Evolutionary conservation across 2,888 invertebrate genomes (phyloP), one percentile per base, ranked within the genome.

Genomic region (Hofmannophila pseudospretella): DNA sequence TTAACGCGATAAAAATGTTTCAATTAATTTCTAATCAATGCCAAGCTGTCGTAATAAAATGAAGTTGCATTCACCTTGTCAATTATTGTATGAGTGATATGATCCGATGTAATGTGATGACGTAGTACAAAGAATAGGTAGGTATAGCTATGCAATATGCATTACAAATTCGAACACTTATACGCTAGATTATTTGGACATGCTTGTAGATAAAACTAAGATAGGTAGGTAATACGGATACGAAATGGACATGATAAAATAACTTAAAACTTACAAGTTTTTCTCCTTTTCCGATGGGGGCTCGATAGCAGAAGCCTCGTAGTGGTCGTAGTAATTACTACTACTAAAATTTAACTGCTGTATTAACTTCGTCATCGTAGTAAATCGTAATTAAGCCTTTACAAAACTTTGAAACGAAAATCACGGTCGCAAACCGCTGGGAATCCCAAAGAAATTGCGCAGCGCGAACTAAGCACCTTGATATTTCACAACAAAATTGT

Each of bases 301-400:
- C 49, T 75, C 73, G 30, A 74, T 54, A 32, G 66, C 66, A 48
- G 68, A 51, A 25, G 58, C 61, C 47, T 68, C 71, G 46, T 36
- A 41, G 14, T 70, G 63, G 53, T 77, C 78, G 60, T 71, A 76
- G 63, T 74, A 81, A 67, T 70, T 82, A 85, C 77, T 86, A 86
- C 81, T 87, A 82, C 82, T 86, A 84, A 85, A 87, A 69, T 73
- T 78, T 79, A 87, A 85, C 62, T 85, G 85, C 70, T 82, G 82
- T 71, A 87, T 69, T 66, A 87, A 75, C 81, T 86, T 86, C 67
- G 85, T 86, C 87, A 87, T 87, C 72, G 67, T 86, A 81, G 54
- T 41, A 53, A 84, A 61, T 64, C 84, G 84, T 85, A 84, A 38
- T 86, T 84, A 70, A 73, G 85, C 84, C 82, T 77, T 80, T 67